Base-by-base conservation (phyloP, 2,797 vertebrate species). In the Chelidonichthys spinosus region DNA sequence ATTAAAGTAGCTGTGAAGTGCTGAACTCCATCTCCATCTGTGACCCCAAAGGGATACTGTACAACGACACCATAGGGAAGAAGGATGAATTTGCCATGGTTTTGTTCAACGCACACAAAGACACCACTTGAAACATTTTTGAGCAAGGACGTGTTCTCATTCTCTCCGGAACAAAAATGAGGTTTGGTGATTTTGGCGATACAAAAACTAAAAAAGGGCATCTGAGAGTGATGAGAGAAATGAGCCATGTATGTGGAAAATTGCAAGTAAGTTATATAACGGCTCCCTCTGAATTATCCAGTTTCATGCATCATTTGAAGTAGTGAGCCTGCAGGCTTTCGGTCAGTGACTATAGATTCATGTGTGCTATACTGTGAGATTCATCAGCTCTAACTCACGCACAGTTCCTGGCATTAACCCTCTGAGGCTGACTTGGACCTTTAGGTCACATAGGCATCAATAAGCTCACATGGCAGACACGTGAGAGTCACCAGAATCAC, bases 11-110 rank as follows among this genome's bases (percentile, higher is more conserved):
- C 76, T 74, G 72, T 86, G 82, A 84, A 86, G 81, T 13, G 11
- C 66, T 81, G 58, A 76, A 75, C 79, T 89, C 64, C n/a, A 62
- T 85, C 81, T 78, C 82, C 72, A 85, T 82, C 80, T 83, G 74
- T 83, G 86, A 85, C 72, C 86, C 84, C 61, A 43, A 56, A 79
- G 61, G 74, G 62, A 53, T 40, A 9, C 62, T 83, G 56, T 74
- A 78, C 69, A 76, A 33, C 65, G 70, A 73, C 79, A 85, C 71
- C 68, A 63, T 32, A 80, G 78, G 84, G 63, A 81, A 73, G 62
- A 75, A 63, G 60, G 69, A 85, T 67, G 55, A 72, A 71, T 81
- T 74, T 5, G 61, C 84, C 87, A 81, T 52, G 40, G 75, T 52
- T 72, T 70, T 71, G 55, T 52, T 71, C n/a, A 55, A 68, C 33